Percentiles rank a stretch among this genome's conserved stretches.
Evolutionary conservation across 2,113 vertebrate species (phyloP).

Genomic region (Pandion haliaetus): DNA sequence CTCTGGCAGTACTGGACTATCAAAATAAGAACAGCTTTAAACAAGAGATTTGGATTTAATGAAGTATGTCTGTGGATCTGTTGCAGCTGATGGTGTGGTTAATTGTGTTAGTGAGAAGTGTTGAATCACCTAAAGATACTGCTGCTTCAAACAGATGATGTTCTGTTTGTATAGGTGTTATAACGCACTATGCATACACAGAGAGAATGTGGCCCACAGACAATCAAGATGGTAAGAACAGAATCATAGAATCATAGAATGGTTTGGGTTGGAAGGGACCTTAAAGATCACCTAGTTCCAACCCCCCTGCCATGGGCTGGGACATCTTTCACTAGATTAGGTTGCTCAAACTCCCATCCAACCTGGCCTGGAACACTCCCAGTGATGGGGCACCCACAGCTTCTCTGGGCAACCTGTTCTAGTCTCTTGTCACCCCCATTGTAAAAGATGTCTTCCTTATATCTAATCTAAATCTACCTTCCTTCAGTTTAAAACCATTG

Average conservation of each 20-base stretch:
- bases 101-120: not conserved
- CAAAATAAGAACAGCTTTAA: not conserved
- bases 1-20: not conserved
- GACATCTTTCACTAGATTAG: not conserved
- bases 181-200: not conserved
- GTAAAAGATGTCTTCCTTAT: not conserved
- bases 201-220: accelerated
- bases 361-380: not conserved
- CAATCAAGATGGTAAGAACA: not conserved
- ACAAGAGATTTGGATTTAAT: not conserved
- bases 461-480: not conserved
- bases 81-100: not conserved
- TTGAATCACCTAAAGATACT: not conserved
- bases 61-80: not conserved
- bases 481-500: not conserved
- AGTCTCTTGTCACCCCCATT: not conserved
- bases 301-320: not conserved
- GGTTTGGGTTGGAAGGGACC: not conserved
- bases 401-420: not conserved
- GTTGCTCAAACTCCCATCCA: not conserved
- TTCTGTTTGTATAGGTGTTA: not conserved
- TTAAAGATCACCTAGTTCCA: not conserved
- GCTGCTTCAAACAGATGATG: not conserved
- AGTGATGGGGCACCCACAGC: accelerated
- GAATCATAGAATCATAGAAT: not conserved